Evolutionary conservation across 2,113 vertebrate species (phyloP), one percentile per base, ranked within the genome.

Genomic region (Corythoichthys haematopterus): DNA sequence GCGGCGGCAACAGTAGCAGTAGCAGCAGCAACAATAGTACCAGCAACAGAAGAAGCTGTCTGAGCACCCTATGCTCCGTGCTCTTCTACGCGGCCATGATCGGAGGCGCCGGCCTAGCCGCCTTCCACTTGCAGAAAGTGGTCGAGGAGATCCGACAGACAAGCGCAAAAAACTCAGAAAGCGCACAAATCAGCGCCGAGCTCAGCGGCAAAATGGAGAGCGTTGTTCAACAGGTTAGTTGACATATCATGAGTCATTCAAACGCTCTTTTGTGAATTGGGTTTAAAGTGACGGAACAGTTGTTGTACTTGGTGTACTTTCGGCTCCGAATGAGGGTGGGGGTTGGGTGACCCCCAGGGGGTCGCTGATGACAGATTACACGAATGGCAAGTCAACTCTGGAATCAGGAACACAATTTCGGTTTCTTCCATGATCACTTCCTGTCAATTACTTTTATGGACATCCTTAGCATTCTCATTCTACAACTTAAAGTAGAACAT

Each of bases 201-300:
- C 52, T 91, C 79, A 33, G 75, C 53, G 16, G 36, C 1, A 83
- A 80, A 77, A 73, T 91, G 79, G 84, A 89, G 37, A 70, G 52
- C 9, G 85, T 88, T 13, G 74, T 80, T 20, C 89, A 86, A 65
- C 88, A 92, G 91, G 92, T 93, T 80, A 45, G 78, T 20, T 0
- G 58, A 52, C 9, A 38, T 10, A 11, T 1, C 50, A 53, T 16
- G 8, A 57, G 36, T 73, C 46, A 72, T 62, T 56, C 63, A 14
- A 9, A 16, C 12, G n/a, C n/a, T 46, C 3, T 37, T 50, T 12
- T 37, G 45, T 37, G 8, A 37, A 33, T 16, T 58, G 38, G 20
- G 8, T 33, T 20, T 3, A 5, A 56, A 33, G 28, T 56, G 53
- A 56, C 11, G 11, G 12, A 13, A 12, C 53, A 13, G 28, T 4